Percentiles rank a stretch among this genome's conserved stretches.
phyloP scores from a whole-genome alignment of 37 sponge, comb jelly and placozoan genomes.

The Chondrilla cf. caribensis region DNA sequence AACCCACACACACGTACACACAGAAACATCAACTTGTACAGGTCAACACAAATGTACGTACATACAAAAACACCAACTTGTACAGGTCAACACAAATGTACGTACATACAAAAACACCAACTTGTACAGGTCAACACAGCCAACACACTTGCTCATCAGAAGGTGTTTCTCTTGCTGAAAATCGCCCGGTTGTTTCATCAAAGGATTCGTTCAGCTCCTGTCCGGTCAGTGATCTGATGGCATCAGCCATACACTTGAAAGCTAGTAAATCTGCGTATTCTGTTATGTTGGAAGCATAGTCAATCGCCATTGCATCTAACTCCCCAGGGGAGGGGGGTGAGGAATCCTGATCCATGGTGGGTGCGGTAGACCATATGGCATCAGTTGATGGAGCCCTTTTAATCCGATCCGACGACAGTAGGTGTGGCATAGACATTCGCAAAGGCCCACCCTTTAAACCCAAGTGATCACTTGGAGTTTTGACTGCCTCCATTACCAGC shows the following conservation, averaged over 20 bases:
- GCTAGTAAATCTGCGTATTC: conserved; percentile 48
- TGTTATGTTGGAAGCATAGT: conserved; percentile 26
- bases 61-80: too few species aligned
- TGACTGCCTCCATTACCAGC: not conserved
- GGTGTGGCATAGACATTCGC: not conserved
- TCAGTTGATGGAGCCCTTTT: not conserved
- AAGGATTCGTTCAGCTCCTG: conserved; percentile 17
- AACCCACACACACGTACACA: too few species aligned
- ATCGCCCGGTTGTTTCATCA: not conserved
- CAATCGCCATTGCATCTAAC: conserved; percentile 56
- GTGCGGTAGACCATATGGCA: conserved; percentile 61
- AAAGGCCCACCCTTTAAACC: not conserved
- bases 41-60: too few species aligned
- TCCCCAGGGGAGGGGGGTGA: conserved; percentile 65
- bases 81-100: too few species aligned
- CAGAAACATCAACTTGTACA: too few species aligned
- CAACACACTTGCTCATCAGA: too few species aligned
- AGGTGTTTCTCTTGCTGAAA: too few species aligned
- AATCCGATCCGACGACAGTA: not conserved
- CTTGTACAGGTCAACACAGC: too few species aligned
- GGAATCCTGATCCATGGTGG: conserved; percentile 64
- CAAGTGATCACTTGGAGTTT: not conserved
- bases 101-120: too few species aligned
- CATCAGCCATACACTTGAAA: conserved; percentile 43
- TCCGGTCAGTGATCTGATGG: conserved; percentile 32